These are phyloP conservation scores for Sicus ferrugineus DNA, from an alignment of 2,888 invertebrate genomes.

Conservation along the genomic window DNA sequence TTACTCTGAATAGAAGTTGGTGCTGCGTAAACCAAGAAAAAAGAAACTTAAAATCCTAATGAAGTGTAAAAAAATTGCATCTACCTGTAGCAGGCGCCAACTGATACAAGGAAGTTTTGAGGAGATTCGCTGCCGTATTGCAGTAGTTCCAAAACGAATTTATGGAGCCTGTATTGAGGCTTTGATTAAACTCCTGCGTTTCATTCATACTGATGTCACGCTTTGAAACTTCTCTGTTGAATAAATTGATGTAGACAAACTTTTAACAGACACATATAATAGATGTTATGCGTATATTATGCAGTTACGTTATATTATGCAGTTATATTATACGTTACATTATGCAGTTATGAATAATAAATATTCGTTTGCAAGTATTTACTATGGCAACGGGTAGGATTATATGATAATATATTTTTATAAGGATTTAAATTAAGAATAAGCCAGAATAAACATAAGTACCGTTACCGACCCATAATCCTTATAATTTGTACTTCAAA, in stretches of 20 bases:
- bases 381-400: no score
- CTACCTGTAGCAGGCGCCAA: conserved; percentile 57
- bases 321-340: no score
- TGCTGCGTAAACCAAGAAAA: conserved; percentile 30
- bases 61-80: background rate
- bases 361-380: no score
- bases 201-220: conserved; percentile 54
- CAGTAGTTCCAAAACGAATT: conserved; percentile 65
- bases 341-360: no score
- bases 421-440: no score
- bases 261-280: background rate
- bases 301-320: no score
- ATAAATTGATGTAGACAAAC: background rate
- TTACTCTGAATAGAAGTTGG: conserved; percentile 55
- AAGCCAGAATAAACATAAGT: no score
- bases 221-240: conserved; percentile 53
- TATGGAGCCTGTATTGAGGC: conserved; percentile 48
- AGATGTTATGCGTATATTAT: no score
- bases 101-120: conserved; percentile 62
- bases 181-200: conserved; percentile 48
- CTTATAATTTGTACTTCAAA: no score
- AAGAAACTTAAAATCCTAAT: background rate
- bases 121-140: conserved; percentile 59
- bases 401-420: no score
- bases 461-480: no score